Base-by-base conservation (phyloP, 2,113 vertebrate genomes). In the Ammodramus savannarum region DNA sequence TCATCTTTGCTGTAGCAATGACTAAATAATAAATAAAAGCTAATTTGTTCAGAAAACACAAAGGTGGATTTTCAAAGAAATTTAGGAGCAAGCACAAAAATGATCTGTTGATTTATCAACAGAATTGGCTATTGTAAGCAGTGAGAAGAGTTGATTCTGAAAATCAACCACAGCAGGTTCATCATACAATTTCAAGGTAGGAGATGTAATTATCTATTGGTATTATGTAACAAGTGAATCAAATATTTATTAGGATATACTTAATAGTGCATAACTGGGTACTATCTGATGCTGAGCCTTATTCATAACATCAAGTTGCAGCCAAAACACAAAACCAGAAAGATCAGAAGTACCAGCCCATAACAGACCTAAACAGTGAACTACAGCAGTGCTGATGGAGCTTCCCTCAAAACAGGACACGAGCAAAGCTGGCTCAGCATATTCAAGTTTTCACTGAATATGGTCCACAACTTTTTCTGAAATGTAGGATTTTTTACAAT, bases 341-440 rank as follows among this genome's bases (percentile, higher is more conserved):
- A 32, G 52, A 57, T 59, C 31, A 68, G 69, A 66, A 94, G 67
- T 10, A 52, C 13, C 52, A 76, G 43, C 27, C 34, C 29, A 3
- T 4, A 52, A 46, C 7, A 82, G 61, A 71, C 41, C 31, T 26
- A 31, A 72, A 17, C 7, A 55, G 34, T 1, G 4, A 3, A 38
- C n/a, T 11, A 46, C 27, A n/a, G 25, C 29, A 36, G 29, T 18
- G 63, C 0, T 2, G 6, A 27, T 9, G 54, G 0, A 7, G 15
- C 29, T 87, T 93, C 69, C 80, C 61, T 61, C 39, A 14, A 27
- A 54, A 38, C 22, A 73, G 54, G 80, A 71, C 0, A 0, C 13
- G 16, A 69, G 39, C 0, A 0, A 58, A 29, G 55, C 38, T 51
- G 38, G n/a, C 74, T 69, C 34, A 51, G 59, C 11, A 23, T 5